Base-by-base conservation (phyloP, 2,113 vertebrate species). In the Epinephelus fuscoguttatus region DNA sequence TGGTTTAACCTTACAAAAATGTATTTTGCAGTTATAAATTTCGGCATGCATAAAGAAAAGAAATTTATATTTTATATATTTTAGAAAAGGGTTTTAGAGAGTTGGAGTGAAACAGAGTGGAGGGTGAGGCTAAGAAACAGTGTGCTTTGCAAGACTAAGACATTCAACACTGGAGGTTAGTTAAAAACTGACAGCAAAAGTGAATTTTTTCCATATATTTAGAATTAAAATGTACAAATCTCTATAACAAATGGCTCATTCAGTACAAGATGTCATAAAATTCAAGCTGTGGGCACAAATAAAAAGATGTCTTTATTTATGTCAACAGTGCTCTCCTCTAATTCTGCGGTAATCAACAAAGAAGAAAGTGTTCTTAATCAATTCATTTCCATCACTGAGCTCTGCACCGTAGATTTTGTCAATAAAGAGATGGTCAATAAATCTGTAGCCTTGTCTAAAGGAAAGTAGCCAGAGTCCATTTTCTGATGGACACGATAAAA, bases 401-500 rank as follows among this genome's bases (percentile, higher is more conserved):
- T 75, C 53, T 71, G 75, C 74, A 66, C 84, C 56, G 45, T 17
- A 12, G 68, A 63, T 64, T 81, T 55, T 47, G 57, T 88, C 91
- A 86, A 80, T 80, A 83, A 8, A 66, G 23, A 12, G 19, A 13
- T 53, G 27, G 64, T 75, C 82, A 40, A 89, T 88, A 87, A 76
- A 91, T 88, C 82, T 79, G 76, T 82, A 80, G 27, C 53, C 40
- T 80, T 19, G 45, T 81, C 75, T 86, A 52, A 76, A 81, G 70
- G 5, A 69, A 78, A 81, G 67, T 25, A 81, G 40, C 63, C 52
- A 1, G 23, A 66, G 62, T 70, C 82, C 55, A 80, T 75, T 82
- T 80, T 86, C 67, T 74, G 71, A 92, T 70, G 70, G 76, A 88
- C 77, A 77, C 1, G 23, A 86, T 67, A 70, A 77, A 86, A 82